A percentile compares a stretch with the other conserved stretches of the same genome.
phyloP scores from a whole-genome alignment of 2,888 invertebrate genomes.

The Aquatica leii region DNA sequence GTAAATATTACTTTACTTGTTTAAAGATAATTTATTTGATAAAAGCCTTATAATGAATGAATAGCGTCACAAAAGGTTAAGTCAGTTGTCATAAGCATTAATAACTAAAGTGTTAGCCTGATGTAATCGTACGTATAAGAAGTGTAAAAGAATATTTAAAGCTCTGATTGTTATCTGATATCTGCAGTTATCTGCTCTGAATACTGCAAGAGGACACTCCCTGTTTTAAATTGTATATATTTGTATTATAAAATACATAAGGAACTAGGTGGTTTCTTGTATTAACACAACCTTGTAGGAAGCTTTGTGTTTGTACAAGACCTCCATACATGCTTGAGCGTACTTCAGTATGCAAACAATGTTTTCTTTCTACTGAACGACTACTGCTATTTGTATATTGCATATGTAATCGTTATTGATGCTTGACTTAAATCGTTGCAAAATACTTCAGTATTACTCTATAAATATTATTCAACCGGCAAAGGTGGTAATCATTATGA shows the following conservation, averaged over 20 bases:
- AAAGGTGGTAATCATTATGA: too few species aligned
- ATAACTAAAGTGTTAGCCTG: too few species aligned
- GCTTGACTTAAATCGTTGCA: slow-evolving; percentile 19
- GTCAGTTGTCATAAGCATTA: too few species aligned
- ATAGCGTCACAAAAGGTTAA: too few species aligned
- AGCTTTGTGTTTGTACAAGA: slow-evolving; percentile 40
- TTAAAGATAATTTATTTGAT: too few species aligned
- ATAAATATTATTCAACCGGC: too few species aligned
- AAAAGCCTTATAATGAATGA: too few species aligned
- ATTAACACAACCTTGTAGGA: slow-evolving; percentile 36
- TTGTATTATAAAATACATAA: slow-evolving; percentile 39
- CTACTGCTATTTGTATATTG: slow-evolving; percentile 31
- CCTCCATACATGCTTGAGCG: slow-evolving; percentile 33
- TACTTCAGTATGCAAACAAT: slow-evolving; percentile 40
- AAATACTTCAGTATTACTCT: slow-evolving; percentile 13
- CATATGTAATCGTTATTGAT: slow-evolving; percentile 11
- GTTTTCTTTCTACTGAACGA: slow-evolving; percentile 32
- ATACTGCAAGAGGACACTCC: slow-evolving; percentile 37
- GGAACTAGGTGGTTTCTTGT: slow-evolving; percentile 34
- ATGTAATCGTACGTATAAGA: too few species aligned
- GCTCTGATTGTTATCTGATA: slow-evolving; percentile 44
- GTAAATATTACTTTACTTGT: too few species aligned
- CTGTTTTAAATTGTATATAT: slow-evolving; percentile 41
- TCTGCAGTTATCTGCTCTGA: slow-evolving; percentile 44
- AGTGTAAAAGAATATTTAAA: slow-evolving; percentile 38